Percentiles rank a stretch among this genome's conserved stretches.
Evolutionary conservation across 2,797 vertebrate species (phyloP).

Genomic region (Hydrocynus forskahlii): DNA sequence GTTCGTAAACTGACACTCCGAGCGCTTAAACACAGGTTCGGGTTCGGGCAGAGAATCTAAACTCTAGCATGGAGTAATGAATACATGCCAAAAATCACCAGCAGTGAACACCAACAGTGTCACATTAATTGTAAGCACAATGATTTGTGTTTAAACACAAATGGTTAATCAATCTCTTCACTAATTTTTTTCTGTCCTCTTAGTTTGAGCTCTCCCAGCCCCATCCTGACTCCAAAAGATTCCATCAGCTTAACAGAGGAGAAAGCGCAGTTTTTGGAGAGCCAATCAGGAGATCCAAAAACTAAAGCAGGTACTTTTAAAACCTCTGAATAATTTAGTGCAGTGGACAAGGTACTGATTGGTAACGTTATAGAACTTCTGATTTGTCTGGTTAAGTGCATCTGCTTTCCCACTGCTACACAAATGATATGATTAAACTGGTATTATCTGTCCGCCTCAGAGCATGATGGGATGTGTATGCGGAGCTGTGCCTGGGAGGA

Average conservation of each 20-base stretch:
- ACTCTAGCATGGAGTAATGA: no score
- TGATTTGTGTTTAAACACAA: no score
- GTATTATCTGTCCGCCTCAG: conserved; percentile 27
- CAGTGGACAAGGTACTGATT: background rate
- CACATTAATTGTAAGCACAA: no score
- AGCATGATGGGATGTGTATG: conserved; percentile 50
- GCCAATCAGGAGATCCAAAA: conserved; percentile 73
- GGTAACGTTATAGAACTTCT: background rate
- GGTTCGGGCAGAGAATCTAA: no score
- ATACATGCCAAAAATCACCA: no score
- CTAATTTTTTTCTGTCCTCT: conserved; percentile 30
- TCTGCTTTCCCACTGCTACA: conserved; percentile 31
- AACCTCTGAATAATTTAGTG: background rate
- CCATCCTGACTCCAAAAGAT: conserved; percentile 83
- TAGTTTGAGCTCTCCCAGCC: conserved; percentile 85
- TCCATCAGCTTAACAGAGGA: conserved; percentile 77
- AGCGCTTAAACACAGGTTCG: no score
- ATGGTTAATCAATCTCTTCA: background rate
- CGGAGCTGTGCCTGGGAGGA: conserved; percentile 83
- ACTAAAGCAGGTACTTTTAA: conserved; percentile 25
- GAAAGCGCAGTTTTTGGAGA: conserved; percentile 76
- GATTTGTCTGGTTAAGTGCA: background rate
- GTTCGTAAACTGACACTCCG: no score
- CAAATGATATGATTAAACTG: conserved; percentile 70
- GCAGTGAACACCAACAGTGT: no score